A percentile compares a stretch with the other conserved stretches of the same genome.
These are phyloP conservation scores for Venustoraphidia nigricollis DNA, from an alignment of 2,888 invertebrate genomes.

Conservation along the genomic window DNA sequence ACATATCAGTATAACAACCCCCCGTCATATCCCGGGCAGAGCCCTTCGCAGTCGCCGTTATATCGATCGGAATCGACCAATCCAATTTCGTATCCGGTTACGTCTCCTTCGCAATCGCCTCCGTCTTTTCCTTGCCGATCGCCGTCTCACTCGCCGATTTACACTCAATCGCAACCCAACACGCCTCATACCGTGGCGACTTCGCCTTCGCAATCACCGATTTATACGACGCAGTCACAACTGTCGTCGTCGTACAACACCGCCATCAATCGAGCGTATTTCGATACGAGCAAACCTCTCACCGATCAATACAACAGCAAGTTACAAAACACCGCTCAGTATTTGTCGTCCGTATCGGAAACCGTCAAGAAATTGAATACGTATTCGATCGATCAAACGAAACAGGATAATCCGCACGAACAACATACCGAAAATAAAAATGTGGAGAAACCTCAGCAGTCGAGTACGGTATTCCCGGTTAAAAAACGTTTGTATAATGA, in stretches of 20 bases:
- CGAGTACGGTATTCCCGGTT: constrained; percentile 37
- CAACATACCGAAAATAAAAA: constrained; percentile 6
- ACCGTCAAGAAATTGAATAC: constrained; percentile 18
- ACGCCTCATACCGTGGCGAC: constrained; percentile 11
- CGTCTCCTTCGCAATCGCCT: constrained; percentile 17
- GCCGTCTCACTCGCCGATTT: constrained; percentile 9
- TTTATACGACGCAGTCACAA: constrained; percentile 26
- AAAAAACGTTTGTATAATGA: constrained; percentile 48
- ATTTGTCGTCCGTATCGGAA: constrained; percentile 12
- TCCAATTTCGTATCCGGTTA: constrained; percentile 17
- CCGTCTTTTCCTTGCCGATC: constrained; percentile 17
- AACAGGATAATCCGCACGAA: constrained; percentile 4
- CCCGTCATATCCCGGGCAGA: constrained; percentile 20
- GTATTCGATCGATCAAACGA: background rate
- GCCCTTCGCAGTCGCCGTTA: constrained; percentile 10
- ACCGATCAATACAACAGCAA: constrained; percentile 24
- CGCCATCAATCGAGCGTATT: constrained; percentile 26
- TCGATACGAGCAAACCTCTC: constrained; percentile 40
- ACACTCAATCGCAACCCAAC: constrained; percentile 15
- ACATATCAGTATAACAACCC: constrained; percentile 22
- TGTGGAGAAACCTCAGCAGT: constrained; percentile 22
- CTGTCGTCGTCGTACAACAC: constrained; percentile 29
- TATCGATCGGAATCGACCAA: constrained; percentile 16
- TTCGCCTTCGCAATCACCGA: constrained; percentile 10
- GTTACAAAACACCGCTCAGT: too few species aligned